phyloP scores from a whole-genome alignment of 2,113 vertebrate genomes.

The Polypterus senegalus region DNA sequence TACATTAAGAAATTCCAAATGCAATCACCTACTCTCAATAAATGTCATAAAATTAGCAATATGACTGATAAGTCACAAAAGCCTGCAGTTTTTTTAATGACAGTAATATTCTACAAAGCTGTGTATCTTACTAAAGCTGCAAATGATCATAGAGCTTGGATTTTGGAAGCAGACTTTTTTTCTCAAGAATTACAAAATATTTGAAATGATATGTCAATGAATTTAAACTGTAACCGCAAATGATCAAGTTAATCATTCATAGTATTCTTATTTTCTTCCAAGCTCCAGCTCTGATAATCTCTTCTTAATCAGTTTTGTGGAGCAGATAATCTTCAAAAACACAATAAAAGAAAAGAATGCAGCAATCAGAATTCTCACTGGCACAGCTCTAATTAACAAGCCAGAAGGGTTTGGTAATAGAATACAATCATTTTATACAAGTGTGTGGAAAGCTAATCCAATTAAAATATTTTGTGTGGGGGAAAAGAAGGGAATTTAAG shows the following conservation, averaged over 20 bases:
- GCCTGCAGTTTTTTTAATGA: too few species aligned
- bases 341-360: constrained; percentile 7
- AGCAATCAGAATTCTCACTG: constrained; percentile 6
- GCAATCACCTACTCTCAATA: too few species aligned
- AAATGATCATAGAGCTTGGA: too few species aligned
- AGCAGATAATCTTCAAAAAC: constrained; percentile 14
- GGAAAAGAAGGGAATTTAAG: not conserved
- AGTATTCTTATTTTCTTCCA: constrained; percentile 13
- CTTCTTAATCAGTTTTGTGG: constrained; percentile 16
- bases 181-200: too few species aligned
- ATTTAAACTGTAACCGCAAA: not conserved
- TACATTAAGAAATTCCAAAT: too few species aligned
- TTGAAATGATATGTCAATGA: too few species aligned
- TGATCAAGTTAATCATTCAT: constrained; percentile 13
- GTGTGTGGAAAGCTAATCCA: constrained; percentile 13
- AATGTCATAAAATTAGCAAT: too few species aligned
- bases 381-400: constrained; percentile 6
- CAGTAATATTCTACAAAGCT: too few species aligned
- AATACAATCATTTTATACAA: constrained; percentile 11
- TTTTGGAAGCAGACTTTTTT: too few species aligned
- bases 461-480: constrained; percentile 7
- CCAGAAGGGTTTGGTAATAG: constrained; percentile 9
- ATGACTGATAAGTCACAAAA: too few species aligned
- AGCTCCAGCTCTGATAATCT: constrained; percentile 8
- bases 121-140: too few species aligned